Conservation (phyloP, 2,113 vertebrate species). For the Psittacula cyanocephala region DNA sequence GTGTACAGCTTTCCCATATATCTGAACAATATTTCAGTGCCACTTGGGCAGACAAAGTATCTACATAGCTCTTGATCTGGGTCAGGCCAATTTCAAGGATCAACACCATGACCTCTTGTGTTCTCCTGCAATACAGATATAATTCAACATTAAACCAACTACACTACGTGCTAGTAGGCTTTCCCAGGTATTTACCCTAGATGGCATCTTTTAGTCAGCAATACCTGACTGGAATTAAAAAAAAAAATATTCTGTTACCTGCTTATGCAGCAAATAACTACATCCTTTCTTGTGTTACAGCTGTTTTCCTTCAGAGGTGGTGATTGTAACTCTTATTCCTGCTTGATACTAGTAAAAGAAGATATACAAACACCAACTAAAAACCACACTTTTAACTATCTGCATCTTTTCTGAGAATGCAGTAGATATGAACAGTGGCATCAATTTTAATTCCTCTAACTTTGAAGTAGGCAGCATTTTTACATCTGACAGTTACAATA, state of each 20-base stretch:
- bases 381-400: not conserved
- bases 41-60: not conserved
- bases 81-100: conserved; percentile 55
- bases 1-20: not conserved
- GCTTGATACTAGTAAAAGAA: not conserved
- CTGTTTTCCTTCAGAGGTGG: not conserved
- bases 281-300: not conserved
- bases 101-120: not conserved
- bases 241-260: not conserved
- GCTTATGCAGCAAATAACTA: not conserved
- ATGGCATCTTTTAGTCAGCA: not conserved
- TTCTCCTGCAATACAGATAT: not conserved
- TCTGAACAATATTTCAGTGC: not conserved
- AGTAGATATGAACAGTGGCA: not conserved
- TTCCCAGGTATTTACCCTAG: not conserved
- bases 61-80: conserved; percentile 9
- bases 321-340: not conserved
- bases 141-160: not conserved
- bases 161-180: not conserved
- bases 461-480: not conserved
- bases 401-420: not conserved
- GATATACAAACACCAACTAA: not conserved
- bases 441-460: not conserved
- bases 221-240: not conserved
- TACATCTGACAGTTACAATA: not conserved